Evolutionary conservation across 2,888 invertebrate genomes (phyloP).

Genomic region (Drosophila ustulata): DNA sequence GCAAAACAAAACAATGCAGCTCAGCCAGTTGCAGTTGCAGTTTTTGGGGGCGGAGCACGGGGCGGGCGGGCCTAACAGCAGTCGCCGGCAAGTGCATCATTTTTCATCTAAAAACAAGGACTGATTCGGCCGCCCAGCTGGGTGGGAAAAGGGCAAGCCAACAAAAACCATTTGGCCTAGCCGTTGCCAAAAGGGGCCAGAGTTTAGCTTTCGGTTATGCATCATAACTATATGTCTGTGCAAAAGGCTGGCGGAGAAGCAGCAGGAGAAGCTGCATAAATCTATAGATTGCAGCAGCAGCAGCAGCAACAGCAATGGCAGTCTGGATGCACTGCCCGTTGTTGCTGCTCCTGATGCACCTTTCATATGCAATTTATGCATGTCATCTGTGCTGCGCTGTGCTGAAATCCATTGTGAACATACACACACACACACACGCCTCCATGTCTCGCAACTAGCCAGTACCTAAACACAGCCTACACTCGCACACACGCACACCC

Average conservation of each 20-base stretch:
- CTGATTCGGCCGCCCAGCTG: neutral
- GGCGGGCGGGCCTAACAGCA: slow-evolving; percentile 16
- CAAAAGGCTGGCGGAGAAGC: slow-evolving; percentile 14
- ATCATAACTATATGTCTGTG: slow-evolving; percentile 69
- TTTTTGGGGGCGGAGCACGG: slow-evolving; percentile 3
- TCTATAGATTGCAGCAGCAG: slow-evolving; percentile 69
- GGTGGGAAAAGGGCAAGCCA: slow-evolving; percentile 43
- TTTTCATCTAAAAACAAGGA: slow-evolving; percentile 62
- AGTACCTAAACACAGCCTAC: slow-evolving; percentile 54
- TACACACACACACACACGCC: neutral
- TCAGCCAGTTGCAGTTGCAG: slow-evolving; percentile 38
- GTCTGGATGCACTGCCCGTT: slow-evolving; percentile 34
- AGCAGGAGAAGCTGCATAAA: slow-evolving; percentile 64
- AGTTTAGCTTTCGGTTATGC: slow-evolving; percentile 72
- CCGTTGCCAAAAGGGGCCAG: slow-evolving; percentile 33
- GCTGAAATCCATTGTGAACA: slow-evolving; percentile 58
- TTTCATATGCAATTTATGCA: slow-evolving; percentile 80
- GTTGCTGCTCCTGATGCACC: slow-evolving; percentile 62
- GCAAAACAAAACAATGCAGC: slow-evolving; percentile 63
- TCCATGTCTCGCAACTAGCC: slow-evolving; percentile 6
- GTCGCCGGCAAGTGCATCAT: slow-evolving; percentile 73
- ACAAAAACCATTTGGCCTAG: slow-evolving; percentile 64
- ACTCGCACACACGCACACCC: slow-evolving; percentile 33
- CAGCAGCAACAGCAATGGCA: slow-evolving; percentile 26
- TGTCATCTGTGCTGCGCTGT: slow-evolving; percentile 64